Conservation (phyloP, 2,797 vertebrate species). For the Brachymystax lenok region DNA sequence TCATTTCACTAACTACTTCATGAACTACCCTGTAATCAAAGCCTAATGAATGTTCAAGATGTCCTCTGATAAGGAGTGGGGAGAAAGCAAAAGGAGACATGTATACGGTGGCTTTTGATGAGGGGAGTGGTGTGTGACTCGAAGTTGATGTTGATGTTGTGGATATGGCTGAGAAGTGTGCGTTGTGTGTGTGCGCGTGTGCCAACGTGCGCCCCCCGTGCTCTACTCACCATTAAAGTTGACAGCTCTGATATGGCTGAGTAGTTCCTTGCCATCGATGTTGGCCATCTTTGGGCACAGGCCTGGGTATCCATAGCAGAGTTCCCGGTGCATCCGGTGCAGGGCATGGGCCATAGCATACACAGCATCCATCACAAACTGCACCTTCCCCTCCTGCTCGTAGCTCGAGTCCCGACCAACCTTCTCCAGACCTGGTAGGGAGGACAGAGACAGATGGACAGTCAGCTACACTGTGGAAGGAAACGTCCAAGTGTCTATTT, state of each 20-base stretch:
- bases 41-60: background rate
- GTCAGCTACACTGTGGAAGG: background rate
- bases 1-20: too few species aligned
- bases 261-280: constrained; percentile 92
- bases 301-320: constrained; percentile 90
- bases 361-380: constrained; percentile 96
- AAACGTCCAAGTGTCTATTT: background rate
- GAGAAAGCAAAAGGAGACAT: background rate
- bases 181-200: background rate
- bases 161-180: background rate
- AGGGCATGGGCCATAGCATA: constrained; percentile 97
- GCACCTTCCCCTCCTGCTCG: constrained; percentile 97
- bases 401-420: constrained; percentile 94
- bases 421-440: constrained; percentile 84
- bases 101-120: background rate
- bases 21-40: background rate
- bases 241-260: constrained; percentile 90
- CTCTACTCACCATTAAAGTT: constrained; percentile 91
- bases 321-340: constrained; percentile 93
- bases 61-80: background rate
- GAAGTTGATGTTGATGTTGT: background rate
- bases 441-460: background rate
- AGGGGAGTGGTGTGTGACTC: background rate
- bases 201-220: background rate
- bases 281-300: constrained; percentile 91